phyloP scores from a whole-genome alignment of 2,888 invertebrate species.

The Neocrepidodera transversa region DNA sequence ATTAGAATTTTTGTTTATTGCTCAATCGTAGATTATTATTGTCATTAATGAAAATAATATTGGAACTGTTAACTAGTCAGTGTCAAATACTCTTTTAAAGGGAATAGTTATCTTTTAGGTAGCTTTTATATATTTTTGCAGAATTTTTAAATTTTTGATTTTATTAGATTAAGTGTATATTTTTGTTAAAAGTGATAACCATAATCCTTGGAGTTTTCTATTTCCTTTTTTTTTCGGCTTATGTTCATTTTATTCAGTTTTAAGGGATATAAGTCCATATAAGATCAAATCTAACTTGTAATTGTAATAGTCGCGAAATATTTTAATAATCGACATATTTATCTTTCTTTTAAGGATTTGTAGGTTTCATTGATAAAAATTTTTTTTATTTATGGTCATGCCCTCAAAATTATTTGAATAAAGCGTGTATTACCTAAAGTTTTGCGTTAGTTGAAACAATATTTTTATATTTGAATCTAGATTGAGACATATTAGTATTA shows the following conservation, averaged over 20 bases:
- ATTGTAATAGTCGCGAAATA: no score
- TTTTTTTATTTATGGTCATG: no score
- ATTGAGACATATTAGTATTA: conserved; percentile 1
- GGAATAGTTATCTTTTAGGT: conserved; percentile 4
- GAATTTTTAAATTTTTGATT: no score
- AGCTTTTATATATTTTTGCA: not conserved
- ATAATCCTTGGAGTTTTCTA: conserved; percentile 6
- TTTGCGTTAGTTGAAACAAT: no score
- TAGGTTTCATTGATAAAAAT: no score
- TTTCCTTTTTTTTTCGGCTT: not conserved
- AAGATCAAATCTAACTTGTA: not conserved
- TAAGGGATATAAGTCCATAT: not conserved
- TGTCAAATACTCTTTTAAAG: conserved; percentile 15
- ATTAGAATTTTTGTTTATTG: conserved; percentile 6
- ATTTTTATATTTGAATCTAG: not conserved
- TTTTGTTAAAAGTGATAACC: no score
- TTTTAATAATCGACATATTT: no score
- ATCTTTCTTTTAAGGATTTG: no score
- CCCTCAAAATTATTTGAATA: no score
- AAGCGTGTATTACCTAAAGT: no score
- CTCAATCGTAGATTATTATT: conserved; percentile 11
- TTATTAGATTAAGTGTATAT: no score
- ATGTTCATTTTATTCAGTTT: not conserved
- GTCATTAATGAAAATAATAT: not conserved
- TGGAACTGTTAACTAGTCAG: conserved; percentile 13